These are phyloP conservation scores for Talpa occidentalis DNA, from an alignment of 2,113 vertebrate species.

Conservation along the genomic window DNA sequence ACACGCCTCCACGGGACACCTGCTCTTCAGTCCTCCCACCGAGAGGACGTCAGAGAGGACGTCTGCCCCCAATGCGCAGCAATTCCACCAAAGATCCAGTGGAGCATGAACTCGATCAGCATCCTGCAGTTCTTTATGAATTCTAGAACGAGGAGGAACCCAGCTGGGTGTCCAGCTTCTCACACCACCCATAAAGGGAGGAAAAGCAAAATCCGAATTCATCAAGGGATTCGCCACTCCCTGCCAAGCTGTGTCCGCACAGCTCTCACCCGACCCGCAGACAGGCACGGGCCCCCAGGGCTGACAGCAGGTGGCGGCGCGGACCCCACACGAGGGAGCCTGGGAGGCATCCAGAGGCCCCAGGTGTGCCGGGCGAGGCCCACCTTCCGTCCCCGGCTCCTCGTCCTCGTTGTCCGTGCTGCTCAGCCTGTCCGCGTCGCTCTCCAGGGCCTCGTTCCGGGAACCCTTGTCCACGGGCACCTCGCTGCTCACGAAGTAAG, in stretches of 20 bases:
- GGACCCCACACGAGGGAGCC: no score
- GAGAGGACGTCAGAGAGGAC: rapidly evolving
- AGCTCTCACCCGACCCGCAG: rapidly evolving
- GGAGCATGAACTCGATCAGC: neutral
- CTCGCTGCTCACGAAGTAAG: conserved; percentile 93
- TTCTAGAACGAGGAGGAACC: neutral
- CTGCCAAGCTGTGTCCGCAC: rapidly evolving
- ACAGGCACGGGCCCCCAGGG: no score
- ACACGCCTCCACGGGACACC: no score
- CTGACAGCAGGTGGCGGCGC: rapidly evolving
- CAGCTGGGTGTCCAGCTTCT: neutral
- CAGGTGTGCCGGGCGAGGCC: neutral
- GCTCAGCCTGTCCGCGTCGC: conserved; percentile 95
- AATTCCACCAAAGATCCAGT: neutral
- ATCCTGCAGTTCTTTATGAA: neutral
- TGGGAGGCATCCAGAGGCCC: neutral
- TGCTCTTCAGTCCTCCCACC: neutral
- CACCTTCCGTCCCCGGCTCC: conserved; percentile 90
- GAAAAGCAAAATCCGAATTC: neutral
- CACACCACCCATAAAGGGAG: neutral
- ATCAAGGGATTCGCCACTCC: rapidly evolving
- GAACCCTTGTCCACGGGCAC: conserved; percentile 84
- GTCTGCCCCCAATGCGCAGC: no score
- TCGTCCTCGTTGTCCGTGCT: conserved; percentile 98
- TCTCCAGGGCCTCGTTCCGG: conserved; percentile 91